phyloP scores from a whole-genome alignment of 1,140 invertebrate genomes.

The Orussus abietinus region DNA sequence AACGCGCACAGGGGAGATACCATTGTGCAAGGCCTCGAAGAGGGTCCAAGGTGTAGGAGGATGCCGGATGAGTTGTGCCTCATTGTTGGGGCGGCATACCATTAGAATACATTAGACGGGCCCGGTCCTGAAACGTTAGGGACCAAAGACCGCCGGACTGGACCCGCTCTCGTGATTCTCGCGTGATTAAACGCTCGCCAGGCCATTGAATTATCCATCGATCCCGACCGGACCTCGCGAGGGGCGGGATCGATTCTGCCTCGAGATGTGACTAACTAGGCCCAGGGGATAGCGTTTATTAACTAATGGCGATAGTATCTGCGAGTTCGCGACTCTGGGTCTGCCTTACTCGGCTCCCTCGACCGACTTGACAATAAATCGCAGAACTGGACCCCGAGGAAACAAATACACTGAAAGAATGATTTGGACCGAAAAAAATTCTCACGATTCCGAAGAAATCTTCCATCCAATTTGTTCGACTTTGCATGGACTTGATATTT shows the following conservation, averaged over 20 bases:
- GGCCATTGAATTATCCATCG: slow-evolving; percentile 33
- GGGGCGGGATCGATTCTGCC: slow-evolving; percentile 36
- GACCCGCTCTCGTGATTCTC: slow-evolving; percentile 27
- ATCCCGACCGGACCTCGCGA: slow-evolving; percentile 24
- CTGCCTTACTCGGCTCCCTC: too few species aligned
- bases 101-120: slow-evolving; percentile 44
- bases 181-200: slow-evolving; percentile 41
- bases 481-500: too few species aligned
- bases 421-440: too few species aligned
- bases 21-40: slow-evolving; percentile 10
- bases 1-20: slow-evolving; percentile 9
- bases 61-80: slow-evolving; percentile 41
- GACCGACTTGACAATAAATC: too few species aligned
- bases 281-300: slow-evolving; percentile 27
- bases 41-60: slow-evolving; percentile 32
- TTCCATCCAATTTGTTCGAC: too few species aligned
- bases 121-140: slow-evolving; percentile 19
- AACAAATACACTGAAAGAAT: too few species aligned
- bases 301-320: slow-evolving; percentile 23
- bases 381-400: too few species aligned
- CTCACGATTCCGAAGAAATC: too few species aligned
- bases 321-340: too few species aligned
- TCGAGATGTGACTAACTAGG: slow-evolving; percentile 36
- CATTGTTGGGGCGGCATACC: slow-evolving; percentile 46
- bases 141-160: slow-evolving; percentile 16